A percentile compares a stretch with the other conserved stretches of the same genome.
These are phyloP conservation scores for Aptenodytes forsteri DNA, from an alignment of 2,113 vertebrate genomes.

Conservation along the genomic window DNA sequence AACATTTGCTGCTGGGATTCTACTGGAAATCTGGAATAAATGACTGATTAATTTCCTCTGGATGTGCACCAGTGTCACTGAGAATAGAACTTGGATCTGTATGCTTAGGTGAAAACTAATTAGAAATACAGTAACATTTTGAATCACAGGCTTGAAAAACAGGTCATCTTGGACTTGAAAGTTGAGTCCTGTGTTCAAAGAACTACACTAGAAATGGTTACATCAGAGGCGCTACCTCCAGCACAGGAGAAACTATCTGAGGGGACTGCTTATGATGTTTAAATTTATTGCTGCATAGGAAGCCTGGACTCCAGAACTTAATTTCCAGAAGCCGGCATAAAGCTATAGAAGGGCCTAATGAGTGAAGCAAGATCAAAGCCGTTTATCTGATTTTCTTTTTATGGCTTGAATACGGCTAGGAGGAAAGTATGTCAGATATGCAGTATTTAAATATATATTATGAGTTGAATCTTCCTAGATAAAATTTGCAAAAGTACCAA, in stretches of 20 bases:
- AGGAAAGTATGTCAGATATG: background rate
- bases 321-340: background rate
- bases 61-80: background rate
- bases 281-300: background rate
- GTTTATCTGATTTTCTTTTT: constrained; percentile 21
- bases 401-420: background rate
- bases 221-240: background rate
- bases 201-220: background rate
- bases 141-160: background rate
- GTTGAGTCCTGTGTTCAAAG: background rate
- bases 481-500: background rate
- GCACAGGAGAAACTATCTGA: background rate
- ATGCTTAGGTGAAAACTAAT: background rate
- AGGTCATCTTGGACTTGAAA: background rate
- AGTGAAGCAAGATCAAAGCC: constrained; percentile 23
- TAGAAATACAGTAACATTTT: background rate
- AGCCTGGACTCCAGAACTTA: background rate
- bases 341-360: background rate
- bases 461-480: background rate
- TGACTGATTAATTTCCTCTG: constrained; percentile 15
- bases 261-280: background rate
- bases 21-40: constrained; percentile 8
- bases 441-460: background rate
- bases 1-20: background rate
- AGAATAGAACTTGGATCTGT: background rate